Percentiles rank a stretch among this genome's conserved stretches.
These are phyloP conservation scores for Cantharis lateralis DNA, from an alignment of 2,888 invertebrate genomes.

Conservation along the genomic window DNA sequence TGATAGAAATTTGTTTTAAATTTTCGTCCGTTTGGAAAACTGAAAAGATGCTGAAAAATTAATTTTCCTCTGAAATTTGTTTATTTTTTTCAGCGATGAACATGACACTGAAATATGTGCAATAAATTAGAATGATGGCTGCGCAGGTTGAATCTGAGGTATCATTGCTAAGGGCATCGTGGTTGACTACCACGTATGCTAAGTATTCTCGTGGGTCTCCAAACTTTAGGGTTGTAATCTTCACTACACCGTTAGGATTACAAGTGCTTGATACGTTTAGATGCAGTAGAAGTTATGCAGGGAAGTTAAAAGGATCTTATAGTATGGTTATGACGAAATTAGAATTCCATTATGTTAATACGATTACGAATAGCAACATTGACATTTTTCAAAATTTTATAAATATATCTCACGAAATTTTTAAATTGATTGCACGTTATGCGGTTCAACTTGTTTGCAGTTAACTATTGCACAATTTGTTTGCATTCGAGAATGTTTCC, in stretches of 20 bases:
- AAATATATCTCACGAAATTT: not conserved
- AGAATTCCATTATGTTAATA: not conserved
- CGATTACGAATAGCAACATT: not conserved
- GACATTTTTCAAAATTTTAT: not conserved
- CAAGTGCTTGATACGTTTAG: slow-evolving; percentile 39
- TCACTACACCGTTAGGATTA: slow-evolving; percentile 38
- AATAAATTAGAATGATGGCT: slow-evolving; percentile 29
- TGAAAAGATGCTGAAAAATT: not conserved
- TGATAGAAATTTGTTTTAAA: not conserved
- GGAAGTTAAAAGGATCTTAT: not conserved
- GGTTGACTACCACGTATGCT: slow-evolving; percentile 41
- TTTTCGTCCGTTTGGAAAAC: not conserved
- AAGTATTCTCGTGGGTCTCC: slow-evolving; percentile 40
- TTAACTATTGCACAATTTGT: not conserved
- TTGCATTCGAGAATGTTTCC: not conserved
- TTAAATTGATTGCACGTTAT: not conserved
- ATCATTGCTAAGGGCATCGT: slow-evolving; percentile 37
- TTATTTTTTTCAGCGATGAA: not conserved
- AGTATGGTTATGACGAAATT: not conserved
- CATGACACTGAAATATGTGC: slow-evolving; percentile 21
- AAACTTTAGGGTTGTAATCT: slow-evolving; percentile 42
- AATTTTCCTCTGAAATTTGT: not conserved
- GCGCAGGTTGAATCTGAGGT: slow-evolving; percentile 31
- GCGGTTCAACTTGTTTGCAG: not conserved
- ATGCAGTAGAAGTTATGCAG: slow-evolving; percentile 37